phyloP scores from a whole-genome alignment of 2,113 vertebrate genomes.

The Phainopepla nitens region DNA sequence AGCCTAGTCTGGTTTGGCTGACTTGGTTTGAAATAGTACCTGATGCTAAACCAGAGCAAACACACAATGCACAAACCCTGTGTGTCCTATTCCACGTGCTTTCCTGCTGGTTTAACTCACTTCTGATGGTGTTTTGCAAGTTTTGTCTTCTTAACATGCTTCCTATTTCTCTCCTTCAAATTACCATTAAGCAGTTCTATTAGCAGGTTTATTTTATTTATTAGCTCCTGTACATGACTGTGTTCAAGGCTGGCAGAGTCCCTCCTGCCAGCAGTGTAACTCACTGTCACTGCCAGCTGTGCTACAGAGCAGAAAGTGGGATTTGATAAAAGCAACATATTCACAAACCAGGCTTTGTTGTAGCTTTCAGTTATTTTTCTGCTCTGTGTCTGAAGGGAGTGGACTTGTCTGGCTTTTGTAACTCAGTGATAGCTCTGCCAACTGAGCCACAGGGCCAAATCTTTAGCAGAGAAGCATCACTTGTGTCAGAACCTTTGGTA shows the following conservation, averaged over 20 bases:
- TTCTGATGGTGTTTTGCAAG: background rate
- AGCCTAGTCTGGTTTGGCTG: background rate
- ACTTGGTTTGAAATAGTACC: background rate
- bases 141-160: background rate
- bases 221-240: background rate
- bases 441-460: background rate
- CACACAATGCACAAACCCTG: fast-evolving
- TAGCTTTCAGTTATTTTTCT: background rate
- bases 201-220: background rate
- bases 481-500: background rate
- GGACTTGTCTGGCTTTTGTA: background rate
- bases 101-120: background rate
- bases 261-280: background rate
- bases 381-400: background rate
- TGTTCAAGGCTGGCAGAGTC: background rate
- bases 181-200: background rate
- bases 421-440: background rate
- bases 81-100: fast-evolving
- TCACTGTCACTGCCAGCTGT: background rate
- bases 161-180: background rate
- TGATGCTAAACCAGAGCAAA: background rate
- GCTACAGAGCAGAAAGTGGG: background rate
- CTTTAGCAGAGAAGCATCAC: background rate
- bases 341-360: background rate
- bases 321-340: background rate